Conservation (phyloP, 2,888 invertebrate species). For the Omphaloscelis lunosa region DNA sequence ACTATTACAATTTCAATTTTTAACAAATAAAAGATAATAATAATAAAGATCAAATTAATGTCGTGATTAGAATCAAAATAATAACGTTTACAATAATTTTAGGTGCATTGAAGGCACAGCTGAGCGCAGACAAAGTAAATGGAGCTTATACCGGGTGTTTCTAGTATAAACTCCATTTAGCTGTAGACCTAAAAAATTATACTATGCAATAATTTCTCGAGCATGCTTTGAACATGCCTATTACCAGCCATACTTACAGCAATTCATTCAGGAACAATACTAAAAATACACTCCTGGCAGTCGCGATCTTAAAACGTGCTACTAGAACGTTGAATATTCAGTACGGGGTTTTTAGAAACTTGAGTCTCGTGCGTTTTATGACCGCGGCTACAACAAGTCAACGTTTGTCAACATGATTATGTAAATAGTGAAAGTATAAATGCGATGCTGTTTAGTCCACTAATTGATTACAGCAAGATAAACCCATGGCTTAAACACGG, state of each 20-base stretch:
- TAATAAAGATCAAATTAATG: conserved; percentile 6
- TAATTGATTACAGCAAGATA: conserved; percentile 5
- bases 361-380: not conserved
- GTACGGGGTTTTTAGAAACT: not conserved
- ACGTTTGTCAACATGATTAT: not conserved
- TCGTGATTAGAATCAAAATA: conserved; percentile 7
- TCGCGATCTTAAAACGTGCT: not conserved
- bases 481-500: not conserved
- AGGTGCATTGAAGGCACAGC: not conserved
- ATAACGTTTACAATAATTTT: not conserved
- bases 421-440: conserved; percentile 18
- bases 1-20: conserved; percentile 29
- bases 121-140: not conserved
- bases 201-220: not conserved
- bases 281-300: not conserved
- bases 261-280: not conserved
- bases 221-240: not conserved
- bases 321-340: not conserved
- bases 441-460: not conserved
- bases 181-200: not conserved
- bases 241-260: not conserved
- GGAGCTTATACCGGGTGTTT: conserved; percentile 18
- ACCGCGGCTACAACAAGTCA: not conserved
- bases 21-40: conserved; percentile 31
- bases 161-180: conserved; percentile 6